These are phyloP conservation scores for Bryconaethiops microstoma DNA, from an alignment of 2,797 vertebrate species.

Conservation along the genomic window DNA sequence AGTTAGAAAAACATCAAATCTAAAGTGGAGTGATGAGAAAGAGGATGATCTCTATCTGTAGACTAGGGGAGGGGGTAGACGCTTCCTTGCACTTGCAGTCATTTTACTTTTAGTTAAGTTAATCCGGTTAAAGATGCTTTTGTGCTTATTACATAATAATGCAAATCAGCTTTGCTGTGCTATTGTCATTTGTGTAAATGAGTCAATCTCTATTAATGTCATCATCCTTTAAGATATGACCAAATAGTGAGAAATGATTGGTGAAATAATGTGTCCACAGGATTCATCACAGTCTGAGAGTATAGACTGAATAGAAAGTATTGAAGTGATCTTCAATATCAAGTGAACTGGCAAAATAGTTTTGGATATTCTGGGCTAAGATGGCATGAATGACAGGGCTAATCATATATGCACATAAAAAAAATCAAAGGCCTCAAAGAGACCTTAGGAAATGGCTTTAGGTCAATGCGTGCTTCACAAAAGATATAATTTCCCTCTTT, in stretches of 20 bases:
- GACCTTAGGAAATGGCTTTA: constrained; percentile 44
- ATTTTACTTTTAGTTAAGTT: neutral
- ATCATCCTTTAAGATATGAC: neutral
- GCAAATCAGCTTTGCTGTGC: neutral
- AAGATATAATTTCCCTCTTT: constrained; percentile 16
- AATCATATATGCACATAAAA: constrained; percentile 35
- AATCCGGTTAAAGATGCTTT: neutral
- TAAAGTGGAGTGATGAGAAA: neutral
- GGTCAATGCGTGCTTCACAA: constrained; percentile 25
- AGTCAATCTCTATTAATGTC: neutral
- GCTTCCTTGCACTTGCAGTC: constrained; percentile 2
- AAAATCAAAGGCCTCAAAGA: constrained; percentile 17
- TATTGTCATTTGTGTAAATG: constrained; percentile 13
- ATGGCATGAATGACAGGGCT: constrained; percentile 9
- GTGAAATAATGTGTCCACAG: neutral
- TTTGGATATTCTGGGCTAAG: neutral
- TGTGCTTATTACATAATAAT: constrained; percentile 10
- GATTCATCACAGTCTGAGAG: neutral
- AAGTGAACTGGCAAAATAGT: neutral
- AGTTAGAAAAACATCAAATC: neutral
- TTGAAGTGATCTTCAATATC: neutral
- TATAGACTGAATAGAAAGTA: neutral
- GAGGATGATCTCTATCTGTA: neutral
- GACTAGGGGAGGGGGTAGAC: neutral
- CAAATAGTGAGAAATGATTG: neutral